Evolutionary conservation across 2,888 invertebrate genomes (phyloP).

Genomic region (Priocnemis perturbator): DNA sequence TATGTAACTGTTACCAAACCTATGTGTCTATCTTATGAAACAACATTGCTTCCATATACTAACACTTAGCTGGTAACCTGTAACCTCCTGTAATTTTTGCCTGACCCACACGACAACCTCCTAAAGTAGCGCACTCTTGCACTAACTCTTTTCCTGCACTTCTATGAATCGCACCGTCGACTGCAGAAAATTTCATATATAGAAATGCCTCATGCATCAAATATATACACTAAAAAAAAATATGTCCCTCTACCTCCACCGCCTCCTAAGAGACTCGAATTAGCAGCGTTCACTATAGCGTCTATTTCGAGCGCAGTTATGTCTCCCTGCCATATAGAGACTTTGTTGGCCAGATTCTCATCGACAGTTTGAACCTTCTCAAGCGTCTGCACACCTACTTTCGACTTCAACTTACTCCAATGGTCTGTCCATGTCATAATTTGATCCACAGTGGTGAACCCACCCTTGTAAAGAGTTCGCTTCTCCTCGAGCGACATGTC

Average conservation of each 20-base stretch:
- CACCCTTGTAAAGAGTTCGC: conserved; percentile 76
- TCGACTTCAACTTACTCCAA: conserved; percentile 70
- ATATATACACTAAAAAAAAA: not conserved
- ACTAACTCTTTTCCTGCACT: conserved; percentile 84
- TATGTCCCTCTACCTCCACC: conserved; percentile 81
- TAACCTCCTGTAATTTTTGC: conserved; percentile 91
- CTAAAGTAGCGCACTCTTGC: conserved; percentile 83
- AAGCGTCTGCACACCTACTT: conserved; percentile 60
- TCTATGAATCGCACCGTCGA: conserved; percentile 92
- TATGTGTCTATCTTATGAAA: not conserved
- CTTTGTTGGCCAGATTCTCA: conserved; percentile 77
- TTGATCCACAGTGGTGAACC: conserved; percentile 74
- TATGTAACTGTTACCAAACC: not conserved
- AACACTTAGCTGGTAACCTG: conserved; percentile 89
- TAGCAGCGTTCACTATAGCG: conserved; percentile 94
- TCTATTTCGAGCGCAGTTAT: conserved; percentile 91
- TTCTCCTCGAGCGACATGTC: conserved; percentile 78
- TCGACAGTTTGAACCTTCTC: conserved; percentile 56
- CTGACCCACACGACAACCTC: conserved; percentile 88
- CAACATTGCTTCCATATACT: conserved; percentile 65
- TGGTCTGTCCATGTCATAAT: conserved; percentile 80
- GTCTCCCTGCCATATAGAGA: conserved; percentile 85
- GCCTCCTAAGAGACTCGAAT: conserved; percentile 84
- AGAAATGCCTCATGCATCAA: conserved; percentile 2
- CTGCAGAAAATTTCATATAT: conserved; percentile 72